Conservation (phyloP, 2,888 invertebrate species). For the Hydropsyche betteni region DNA sequence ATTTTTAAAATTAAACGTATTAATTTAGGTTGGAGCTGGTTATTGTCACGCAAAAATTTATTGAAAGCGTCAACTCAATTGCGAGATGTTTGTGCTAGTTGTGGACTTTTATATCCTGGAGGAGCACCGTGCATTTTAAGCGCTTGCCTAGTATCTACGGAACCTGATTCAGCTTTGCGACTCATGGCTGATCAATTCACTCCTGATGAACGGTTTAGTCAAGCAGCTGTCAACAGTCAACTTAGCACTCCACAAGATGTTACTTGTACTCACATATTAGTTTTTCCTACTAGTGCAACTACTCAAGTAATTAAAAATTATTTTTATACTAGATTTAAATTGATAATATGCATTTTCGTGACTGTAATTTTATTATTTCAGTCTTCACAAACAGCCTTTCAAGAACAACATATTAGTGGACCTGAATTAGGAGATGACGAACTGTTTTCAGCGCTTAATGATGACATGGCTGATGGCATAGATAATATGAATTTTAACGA, state of each 20-base stretch:
- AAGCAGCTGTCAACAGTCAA: slow-evolving; percentile 87
- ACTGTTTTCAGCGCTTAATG: slow-evolving; percentile 70
- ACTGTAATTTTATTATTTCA: slow-evolving; percentile 54
- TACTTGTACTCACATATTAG: slow-evolving; percentile 96
- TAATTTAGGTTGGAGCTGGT: slow-evolving; percentile 86
- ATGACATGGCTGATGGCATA: slow-evolving; percentile 72
- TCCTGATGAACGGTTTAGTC: slow-evolving; percentile 91
- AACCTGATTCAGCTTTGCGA: slow-evolving; percentile 87
- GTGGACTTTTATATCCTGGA: slow-evolving; percentile 80
- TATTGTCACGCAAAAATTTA: slow-evolving; percentile 90
- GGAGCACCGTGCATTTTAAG: slow-evolving; percentile 93
- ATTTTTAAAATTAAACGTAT: background rate
- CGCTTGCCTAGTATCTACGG: slow-evolving; percentile 96
- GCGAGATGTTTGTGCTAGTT: slow-evolving; percentile 91
- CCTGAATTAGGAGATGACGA: slow-evolving; percentile 75
- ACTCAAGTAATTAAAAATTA: slow-evolving; percentile 73
- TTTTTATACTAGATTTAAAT: background rate
- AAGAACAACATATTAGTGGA: slow-evolving; percentile 73
- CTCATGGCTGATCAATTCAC: slow-evolving; percentile 96
- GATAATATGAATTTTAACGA: slow-evolving; percentile 79
- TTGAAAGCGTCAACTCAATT: slow-evolving; percentile 86
- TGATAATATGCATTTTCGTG: background rate
- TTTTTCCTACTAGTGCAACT: slow-evolving; percentile 96
- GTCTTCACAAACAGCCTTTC: slow-evolving; percentile 78
- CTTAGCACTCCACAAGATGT: slow-evolving; percentile 96